These are phyloP conservation scores for Tragelaphus strepsiceros DNA, from an alignment of 2,113 vertebrate species.

Conservation along the genomic window DNA sequence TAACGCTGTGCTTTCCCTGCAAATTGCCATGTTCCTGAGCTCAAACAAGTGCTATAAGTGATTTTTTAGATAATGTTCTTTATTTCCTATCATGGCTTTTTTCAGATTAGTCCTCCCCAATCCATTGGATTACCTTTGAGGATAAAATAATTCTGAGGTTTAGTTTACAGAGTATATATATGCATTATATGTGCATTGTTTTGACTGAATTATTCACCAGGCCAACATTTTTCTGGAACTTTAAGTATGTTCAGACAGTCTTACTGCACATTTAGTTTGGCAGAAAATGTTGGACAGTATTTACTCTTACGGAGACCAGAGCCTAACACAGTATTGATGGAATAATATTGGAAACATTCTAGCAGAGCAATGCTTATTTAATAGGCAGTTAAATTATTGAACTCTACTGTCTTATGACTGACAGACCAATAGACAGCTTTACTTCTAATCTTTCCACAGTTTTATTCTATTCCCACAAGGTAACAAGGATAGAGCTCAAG, in stretches of 20 bases:
- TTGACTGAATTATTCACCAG: not conserved
- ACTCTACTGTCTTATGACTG: not conserved
- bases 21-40: not conserved
- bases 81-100: not conserved
- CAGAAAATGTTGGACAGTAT: not conserved
- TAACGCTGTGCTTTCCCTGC: not conserved
- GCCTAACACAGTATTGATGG: not conserved
- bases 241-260: not conserved
- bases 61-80: not conserved
- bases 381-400: not conserved
- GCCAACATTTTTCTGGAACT: not conserved
- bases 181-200: not conserved
- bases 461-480: not conserved
- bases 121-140: not conserved
- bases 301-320: not conserved
- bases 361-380: not conserved
- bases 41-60: not conserved
- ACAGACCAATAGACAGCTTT: not conserved
- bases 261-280: not conserved
- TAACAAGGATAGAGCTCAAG: not conserved
- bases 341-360: not conserved
- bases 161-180: not conserved
- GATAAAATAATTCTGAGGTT: not conserved
- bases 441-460: not conserved
- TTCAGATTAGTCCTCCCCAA: not conserved